phyloP scores from a whole-genome alignment of 2,797 vertebrate species.

The Crax fasciolata region DNA sequence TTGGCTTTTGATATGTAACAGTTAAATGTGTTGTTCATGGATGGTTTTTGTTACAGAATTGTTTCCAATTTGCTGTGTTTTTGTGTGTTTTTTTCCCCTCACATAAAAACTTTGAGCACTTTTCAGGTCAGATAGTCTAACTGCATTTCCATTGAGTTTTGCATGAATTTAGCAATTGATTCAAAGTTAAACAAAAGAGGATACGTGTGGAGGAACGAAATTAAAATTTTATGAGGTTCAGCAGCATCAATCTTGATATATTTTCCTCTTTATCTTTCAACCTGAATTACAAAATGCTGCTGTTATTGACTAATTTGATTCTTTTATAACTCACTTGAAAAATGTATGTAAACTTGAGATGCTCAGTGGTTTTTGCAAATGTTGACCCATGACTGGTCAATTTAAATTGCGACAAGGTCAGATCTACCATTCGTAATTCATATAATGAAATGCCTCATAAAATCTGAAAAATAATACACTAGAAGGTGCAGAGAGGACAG shows the following conservation, averaged over 20 bases:
- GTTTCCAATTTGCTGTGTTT: not conserved
- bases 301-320: constrained; percentile 56
- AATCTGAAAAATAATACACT: constrained; percentile 20
- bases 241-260: constrained; percentile 52
- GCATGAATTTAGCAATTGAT: not conserved
- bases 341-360: constrained; percentile 32
- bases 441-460: constrained; percentile 50
- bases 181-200: constrained; percentile 54
- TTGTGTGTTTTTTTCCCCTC: too few species aligned
- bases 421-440: constrained; percentile 16
- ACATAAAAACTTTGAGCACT: not conserved
- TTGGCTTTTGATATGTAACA: not conserved
- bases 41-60: not conserved
- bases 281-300: constrained; percentile 31
- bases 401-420: constrained; percentile 51
- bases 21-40: not conserved
- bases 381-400: constrained; percentile 31
- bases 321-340: constrained; percentile 63
- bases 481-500: not conserved
- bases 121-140: not conserved
- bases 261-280: constrained; percentile 50
- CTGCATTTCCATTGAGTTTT: not conserved
- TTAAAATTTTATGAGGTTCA: constrained; percentile 66
- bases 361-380: constrained; percentile 26
- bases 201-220: constrained; percentile 24